Evolutionary conservation across 2,797 vertebrate genomes (phyloP), one percentile per base, ranked within the genome.

Genomic region (Triplophysa bombifrons): DNA sequence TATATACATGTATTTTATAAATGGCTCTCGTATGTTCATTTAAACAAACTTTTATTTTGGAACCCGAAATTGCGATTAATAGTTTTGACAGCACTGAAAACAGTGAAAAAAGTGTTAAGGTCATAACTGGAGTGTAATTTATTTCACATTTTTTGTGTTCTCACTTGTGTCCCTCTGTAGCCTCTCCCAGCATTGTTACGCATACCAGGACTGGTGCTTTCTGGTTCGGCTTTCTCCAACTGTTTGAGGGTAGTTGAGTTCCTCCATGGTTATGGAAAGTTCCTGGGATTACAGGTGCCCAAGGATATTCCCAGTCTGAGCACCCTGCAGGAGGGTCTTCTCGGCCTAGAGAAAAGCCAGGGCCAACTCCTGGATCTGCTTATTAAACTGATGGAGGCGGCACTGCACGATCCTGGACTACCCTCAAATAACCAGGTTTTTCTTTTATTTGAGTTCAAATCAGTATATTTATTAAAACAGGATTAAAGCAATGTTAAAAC

Each of bases 231-330:
- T 46, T 99, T 99, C 85, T 94, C 96, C 10, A 91, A 97, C 87
- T 98, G 96, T 88, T 90, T 99, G 85, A 91, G 92, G 2, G 93
- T 96, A 17, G 93, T 98, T 53, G 97, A 98, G 87, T 99, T 99
- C 85, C 92, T 99, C 17, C 96, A 96, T 67, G 94, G 93, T 84
- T 99, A 98, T 0, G 97, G 97, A 76, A 97, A 95, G 84, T 90
- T 98, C 70, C 90, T 99, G 20, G 96, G 97, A 73, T 93, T 99
- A 8, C 92, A 97, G 79, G 90, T 94, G 3, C 90, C 92, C n/a
- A 94, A 93, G 89, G 97, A 98, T 12, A 91, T 98, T 53, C 98
- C 97, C 82, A 96, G 94, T 84, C 91, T 99, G 3, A 90, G 91
- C 2, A 91, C 92, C 0, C 89, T 99, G 82, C 98, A 99, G 88